A percentile compares a stretch with the other conserved stretches of the same genome.
phyloP scores from a whole-genome alignment of 2,113 vertebrate genomes.

The Phocoena sinus region DNA sequence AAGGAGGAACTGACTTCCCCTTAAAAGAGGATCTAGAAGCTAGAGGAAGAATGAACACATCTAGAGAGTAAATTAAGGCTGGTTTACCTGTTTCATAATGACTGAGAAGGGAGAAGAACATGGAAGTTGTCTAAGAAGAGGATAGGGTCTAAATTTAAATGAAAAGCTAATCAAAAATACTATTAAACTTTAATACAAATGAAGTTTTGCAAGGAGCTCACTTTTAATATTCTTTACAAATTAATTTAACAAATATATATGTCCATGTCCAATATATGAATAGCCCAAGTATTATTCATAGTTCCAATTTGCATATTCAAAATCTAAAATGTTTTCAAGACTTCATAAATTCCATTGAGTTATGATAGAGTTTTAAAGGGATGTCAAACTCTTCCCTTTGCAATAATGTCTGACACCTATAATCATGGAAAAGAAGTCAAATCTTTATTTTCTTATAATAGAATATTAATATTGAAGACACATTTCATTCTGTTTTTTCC shows the following conservation, averaged over 20 bases:
- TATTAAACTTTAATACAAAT: background rate
- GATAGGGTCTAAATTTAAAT: background rate
- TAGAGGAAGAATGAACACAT: background rate
- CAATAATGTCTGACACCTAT: background rate
- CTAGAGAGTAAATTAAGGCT: background rate
- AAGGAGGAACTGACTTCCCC: background rate
- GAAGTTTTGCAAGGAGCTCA: background rate
- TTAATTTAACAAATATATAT: background rate
- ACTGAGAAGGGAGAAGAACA: background rate
- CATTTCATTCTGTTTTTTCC: background rate
- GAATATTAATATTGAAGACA: background rate
- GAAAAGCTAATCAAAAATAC: background rate
- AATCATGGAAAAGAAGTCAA: background rate
- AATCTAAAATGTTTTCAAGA: background rate
- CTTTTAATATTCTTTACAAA: background rate
- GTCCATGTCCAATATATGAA: background rate
- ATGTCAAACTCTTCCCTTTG: rapidly evolving
- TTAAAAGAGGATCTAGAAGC: background rate
- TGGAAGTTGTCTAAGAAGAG: background rate
- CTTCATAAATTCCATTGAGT: background rate
- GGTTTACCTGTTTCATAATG: background rate
- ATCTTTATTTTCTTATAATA: background rate
- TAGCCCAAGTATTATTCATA: background rate
- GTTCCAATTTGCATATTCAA: background rate
- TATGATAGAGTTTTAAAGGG: background rate